phyloP scores from a whole-genome alignment of 2,113 vertebrate genomes.

The Trinectes maculatus region DNA sequence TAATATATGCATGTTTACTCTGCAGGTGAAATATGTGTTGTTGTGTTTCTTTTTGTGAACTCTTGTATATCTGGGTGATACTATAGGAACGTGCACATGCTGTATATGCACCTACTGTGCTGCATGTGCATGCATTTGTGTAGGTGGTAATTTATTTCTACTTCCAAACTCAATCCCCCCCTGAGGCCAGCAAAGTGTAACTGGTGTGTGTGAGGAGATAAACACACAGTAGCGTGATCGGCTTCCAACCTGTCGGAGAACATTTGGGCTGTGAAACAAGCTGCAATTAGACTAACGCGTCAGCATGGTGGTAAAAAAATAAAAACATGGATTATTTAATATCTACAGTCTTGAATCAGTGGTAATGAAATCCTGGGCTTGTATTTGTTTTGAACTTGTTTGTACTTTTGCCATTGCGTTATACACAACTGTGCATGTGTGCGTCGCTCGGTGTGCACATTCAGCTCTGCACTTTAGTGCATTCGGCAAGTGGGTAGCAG shows the following conservation, averaged over 20 bases:
- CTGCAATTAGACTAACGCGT: too few species aligned
- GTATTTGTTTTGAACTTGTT: too few species aligned
- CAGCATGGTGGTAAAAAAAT: too few species aligned
- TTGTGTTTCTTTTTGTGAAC: not conserved
- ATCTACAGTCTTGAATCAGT: too few species aligned
- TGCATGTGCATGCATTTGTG: conserved; percentile 1
- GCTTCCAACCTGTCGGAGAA: conserved; percentile 3
- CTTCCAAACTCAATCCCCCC: conserved; percentile 42
- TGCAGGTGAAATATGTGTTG: not conserved
- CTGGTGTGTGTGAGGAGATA: conserved; percentile 32
- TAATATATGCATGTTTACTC: not conserved
- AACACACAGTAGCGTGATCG: conserved; percentile 16
- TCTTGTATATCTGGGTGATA: not conserved
- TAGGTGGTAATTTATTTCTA: conserved; percentile 31
- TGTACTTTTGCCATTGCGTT: too few species aligned
- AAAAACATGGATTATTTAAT: too few species aligned
- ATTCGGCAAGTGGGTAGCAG: not conserved
- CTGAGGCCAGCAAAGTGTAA: conserved; percentile 29
- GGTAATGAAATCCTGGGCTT: too few species aligned
- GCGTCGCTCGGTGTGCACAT: not conserved
- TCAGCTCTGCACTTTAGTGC: not conserved
- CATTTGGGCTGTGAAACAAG: too few species aligned
- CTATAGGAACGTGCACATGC: conserved; percentile 1
- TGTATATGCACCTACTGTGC: not conserved
- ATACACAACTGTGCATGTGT: not conserved